Evolutionary conservation across 2,113 vertebrate genomes (phyloP).

Genomic region (Gymnocephalus cernua): DNA sequence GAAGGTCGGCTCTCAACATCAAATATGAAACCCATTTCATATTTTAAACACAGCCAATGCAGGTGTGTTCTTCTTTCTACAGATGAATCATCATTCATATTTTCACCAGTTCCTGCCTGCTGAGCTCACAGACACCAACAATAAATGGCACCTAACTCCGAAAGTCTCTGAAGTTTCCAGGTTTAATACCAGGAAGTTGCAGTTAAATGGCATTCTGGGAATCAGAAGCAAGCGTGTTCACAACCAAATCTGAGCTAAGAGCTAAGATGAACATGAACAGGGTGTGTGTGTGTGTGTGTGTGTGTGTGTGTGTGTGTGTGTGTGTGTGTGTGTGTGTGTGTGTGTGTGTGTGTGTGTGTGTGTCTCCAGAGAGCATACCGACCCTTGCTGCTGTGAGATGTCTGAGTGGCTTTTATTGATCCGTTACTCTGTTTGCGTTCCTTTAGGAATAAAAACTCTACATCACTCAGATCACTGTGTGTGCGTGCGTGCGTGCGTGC

Average conservation of each 20-base stretch:
- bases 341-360: background rate
- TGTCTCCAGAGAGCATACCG: background rate
- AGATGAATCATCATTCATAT: too few species aligned
- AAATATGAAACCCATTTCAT: background rate
- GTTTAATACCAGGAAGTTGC: too few species aligned
- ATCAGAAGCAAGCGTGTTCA: background rate
- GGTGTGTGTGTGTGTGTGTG: background rate
- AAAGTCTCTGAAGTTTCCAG: too few species aligned
- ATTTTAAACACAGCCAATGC: background rate
- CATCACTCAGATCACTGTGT: background rate
- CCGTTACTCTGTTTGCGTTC: background rate
- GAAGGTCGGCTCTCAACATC: background rate
- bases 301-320: background rate
- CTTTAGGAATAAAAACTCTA: conserved; percentile 5
- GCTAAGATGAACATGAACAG: background rate
- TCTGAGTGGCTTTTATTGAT: conserved; percentile 14
- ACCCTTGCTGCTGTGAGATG: background rate
- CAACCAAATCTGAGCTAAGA: background rate
- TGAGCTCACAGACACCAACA: background rate
- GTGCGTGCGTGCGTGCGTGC: background rate
- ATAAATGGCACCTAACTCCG: too few species aligned
- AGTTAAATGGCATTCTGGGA: background rate
- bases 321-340: background rate
- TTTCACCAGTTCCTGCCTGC: background rate
- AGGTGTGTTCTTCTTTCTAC: background rate